Percentiles rank a stretch among this genome's conserved stretches.
phyloP scores from a whole-genome alignment of 1,140 invertebrate species.

The Cataglyphis hispanica region DNA sequence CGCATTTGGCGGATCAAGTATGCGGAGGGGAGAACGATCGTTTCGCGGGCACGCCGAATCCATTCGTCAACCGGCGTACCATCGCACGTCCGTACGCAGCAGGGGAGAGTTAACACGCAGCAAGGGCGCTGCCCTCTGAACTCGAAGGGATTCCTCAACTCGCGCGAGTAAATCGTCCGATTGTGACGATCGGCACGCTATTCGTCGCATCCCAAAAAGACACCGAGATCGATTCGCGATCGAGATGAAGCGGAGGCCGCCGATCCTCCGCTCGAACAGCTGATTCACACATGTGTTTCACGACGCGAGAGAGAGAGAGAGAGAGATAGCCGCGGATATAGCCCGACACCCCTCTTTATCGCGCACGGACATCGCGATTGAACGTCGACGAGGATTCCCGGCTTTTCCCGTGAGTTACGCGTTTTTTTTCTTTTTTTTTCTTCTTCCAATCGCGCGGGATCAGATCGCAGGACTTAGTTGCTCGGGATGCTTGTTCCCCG shows the following conservation, averaged over 20 bases:
- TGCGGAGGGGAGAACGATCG: neutral
- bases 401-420: slow-evolving; percentile 22
- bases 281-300: no score
- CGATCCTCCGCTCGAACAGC: neutral
- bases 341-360: slow-evolving; percentile 10
- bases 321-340: neutral
- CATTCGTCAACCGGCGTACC: slow-evolving; percentile 80
- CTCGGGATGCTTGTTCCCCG: neutral
- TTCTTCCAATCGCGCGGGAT: neutral
- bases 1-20: slow-evolving; percentile 3
- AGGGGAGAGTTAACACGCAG: slow-evolving; percentile 83
- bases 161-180: slow-evolving; percentile 75
- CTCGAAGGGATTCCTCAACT: slow-evolving; percentile 76
- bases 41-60: slow-evolving; percentile 67
- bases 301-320: no score
- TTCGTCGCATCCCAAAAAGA: slow-evolving; percentile 49
- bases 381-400: slow-evolving; percentile 20
- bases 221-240: slow-evolving; percentile 33
- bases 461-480: neutral
- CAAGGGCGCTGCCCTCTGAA: slow-evolving; percentile 82
- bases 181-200: slow-evolving; percentile 28
- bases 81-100: slow-evolving; percentile 79
- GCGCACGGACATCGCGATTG: slow-evolving; percentile 52
- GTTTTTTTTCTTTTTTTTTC: neutral
- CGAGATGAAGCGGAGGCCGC: neutral